A percentile compares a stretch with the other conserved stretches of the same genome.
These are phyloP conservation scores for Magallana angulata DNA, from an alignment of 1,140 invertebrate species.

Conservation along the genomic window DNA sequence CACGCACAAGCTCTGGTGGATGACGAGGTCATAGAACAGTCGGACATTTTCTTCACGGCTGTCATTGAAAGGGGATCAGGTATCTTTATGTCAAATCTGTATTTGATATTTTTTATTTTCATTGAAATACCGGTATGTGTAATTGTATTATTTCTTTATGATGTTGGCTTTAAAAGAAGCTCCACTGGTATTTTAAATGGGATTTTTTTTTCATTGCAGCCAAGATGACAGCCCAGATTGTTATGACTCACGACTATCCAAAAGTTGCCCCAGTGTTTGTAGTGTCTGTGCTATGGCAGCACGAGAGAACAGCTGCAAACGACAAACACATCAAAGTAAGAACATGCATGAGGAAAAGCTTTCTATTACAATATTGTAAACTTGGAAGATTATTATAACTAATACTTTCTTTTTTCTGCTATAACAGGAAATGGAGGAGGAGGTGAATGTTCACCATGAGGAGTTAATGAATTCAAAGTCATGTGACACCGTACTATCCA, in stretches of 20 bases:
- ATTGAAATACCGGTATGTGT: too few species aligned
- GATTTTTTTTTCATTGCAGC: conserved; percentile 79
- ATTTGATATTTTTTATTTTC: not conserved
- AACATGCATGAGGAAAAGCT: conserved; percentile 2
- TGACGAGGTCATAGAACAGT: conserved; percentile 81
- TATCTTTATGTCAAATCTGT: conserved; percentile 67
- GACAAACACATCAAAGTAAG: conserved; percentile 86
- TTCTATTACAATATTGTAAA: too few species aligned
- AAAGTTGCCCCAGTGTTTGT: conserved; percentile 87
- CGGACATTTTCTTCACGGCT: conserved; percentile 78
- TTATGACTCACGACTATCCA: conserved; percentile 91
- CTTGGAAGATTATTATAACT: too few species aligned
- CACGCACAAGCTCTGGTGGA: conserved; percentile 85
- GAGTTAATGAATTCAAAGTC: conserved; percentile 77
- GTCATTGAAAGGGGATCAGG: conserved; percentile 84
- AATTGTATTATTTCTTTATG: not conserved
- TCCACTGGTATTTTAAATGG: not conserved
- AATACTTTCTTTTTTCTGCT: not conserved
- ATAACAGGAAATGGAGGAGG: conserved; percentile 86
- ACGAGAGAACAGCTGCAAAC: conserved; percentile 83
- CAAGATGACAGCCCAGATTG: conserved; percentile 87
- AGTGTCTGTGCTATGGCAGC: conserved; percentile 85
- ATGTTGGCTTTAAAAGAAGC: too few species aligned
- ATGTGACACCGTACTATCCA: conserved; percentile 83
- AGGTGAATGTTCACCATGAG: conserved; percentile 85